A percentile compares a stretch with the other conserved stretches of the same genome.
These are phyloP conservation scores for Rhopalosiphum nymphaeae DNA, from an alignment of 2,888 invertebrate genomes.

Conservation along the genomic window DNA sequence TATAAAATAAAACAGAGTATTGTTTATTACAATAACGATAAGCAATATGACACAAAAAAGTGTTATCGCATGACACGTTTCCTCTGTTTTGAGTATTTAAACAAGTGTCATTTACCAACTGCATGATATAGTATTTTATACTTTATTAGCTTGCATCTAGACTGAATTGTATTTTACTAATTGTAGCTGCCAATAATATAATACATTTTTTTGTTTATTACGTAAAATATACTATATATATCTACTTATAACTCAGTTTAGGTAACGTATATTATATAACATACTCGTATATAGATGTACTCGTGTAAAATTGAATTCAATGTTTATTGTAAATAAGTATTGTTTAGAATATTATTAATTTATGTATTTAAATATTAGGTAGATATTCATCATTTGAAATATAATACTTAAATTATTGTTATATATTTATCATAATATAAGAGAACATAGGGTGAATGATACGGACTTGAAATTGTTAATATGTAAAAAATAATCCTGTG, in stretches of 20 bases:
- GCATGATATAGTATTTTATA: conserved; percentile 26
- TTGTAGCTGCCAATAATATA: conserved; percentile 13
- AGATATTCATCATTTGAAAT: too few species aligned
- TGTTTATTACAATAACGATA: not conserved
- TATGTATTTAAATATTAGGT: not conserved
- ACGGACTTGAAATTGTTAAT: too few species aligned
- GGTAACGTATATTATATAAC: not conserved
- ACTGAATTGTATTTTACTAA: not conserved
- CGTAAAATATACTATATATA: not conserved
- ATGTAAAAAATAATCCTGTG: too few species aligned
- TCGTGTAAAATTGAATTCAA: not conserved
- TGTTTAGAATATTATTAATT: not conserved
- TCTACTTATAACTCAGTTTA: not conserved
- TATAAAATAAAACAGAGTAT: not conserved
- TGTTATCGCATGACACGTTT: conserved; percentile 10
- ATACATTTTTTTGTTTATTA: not conserved
- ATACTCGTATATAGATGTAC: not conserved
- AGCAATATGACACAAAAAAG: conserved; percentile 2
- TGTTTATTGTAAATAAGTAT: not conserved
- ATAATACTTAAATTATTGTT: too few species aligned
- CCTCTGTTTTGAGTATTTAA: conserved; percentile 43
- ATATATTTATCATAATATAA: too few species aligned
- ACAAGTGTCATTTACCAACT: conserved; percentile 58
- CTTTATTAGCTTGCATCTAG: conserved; percentile 1
- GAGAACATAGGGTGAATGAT: too few species aligned